phyloP scores from a whole-genome alignment of 92 coral and sea anemone genomes.

The Plumapathes pennacea region DNA sequence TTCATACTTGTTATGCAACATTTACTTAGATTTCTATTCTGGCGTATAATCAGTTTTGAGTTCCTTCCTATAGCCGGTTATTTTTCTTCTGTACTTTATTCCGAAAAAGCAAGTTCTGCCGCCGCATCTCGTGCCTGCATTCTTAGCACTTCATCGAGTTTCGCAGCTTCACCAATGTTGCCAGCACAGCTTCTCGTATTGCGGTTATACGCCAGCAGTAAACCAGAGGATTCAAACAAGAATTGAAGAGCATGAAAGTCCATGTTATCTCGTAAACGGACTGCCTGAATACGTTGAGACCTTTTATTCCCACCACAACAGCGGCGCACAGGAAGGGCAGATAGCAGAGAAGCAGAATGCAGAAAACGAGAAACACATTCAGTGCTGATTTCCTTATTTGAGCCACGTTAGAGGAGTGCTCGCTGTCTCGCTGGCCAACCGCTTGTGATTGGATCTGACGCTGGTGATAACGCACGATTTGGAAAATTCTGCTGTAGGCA shows the following conservation, averaged over 20 bases:
- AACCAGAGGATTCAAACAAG: constrained; percentile 7
- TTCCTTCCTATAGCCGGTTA: too few species aligned
- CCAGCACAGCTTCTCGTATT: too few species aligned
- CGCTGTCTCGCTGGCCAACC: not conserved
- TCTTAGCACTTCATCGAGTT: too few species aligned
- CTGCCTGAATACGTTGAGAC: constrained; percentile 1
- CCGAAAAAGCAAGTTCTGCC: too few species aligned
- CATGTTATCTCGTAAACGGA: not conserved
- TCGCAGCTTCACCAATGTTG: too few species aligned
- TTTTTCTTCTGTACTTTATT: too few species aligned
- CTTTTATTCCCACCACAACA: not conserved
- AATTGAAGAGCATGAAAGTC: not conserved
- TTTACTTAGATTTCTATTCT: too few species aligned
- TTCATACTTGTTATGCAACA: too few species aligned
- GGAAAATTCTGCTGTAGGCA: constrained; percentile 2
- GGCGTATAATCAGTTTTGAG: too few species aligned
- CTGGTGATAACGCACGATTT: constrained; percentile 2
- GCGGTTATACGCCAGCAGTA: constrained; percentile 22
- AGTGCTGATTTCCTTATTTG: constrained; percentile 11
- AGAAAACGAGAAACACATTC: not conserved
- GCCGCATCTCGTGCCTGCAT: too few species aligned
- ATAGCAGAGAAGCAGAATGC: not conserved
- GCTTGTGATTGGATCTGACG: constrained; percentile 2
- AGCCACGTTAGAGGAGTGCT: not conserved
- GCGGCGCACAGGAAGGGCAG: not conserved